phyloP scores from a whole-genome alignment of 2,113 vertebrate genomes.

The Gnathonemus echidnorhynchus region DNA sequence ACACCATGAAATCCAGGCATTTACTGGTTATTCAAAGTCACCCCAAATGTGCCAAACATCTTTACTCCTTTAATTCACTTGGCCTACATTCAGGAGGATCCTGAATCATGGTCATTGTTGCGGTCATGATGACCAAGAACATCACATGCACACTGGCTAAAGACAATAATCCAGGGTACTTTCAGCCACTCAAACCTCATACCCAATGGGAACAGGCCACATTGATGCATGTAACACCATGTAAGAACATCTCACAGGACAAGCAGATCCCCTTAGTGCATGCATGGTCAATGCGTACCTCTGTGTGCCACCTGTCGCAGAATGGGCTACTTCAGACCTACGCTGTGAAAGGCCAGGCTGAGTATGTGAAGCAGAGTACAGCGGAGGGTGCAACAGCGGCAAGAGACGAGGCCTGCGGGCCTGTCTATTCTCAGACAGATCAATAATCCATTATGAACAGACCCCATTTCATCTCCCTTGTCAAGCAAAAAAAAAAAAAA shows the following conservation, averaged over 20 bases:
- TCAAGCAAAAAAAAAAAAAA: constrained; percentile 18
- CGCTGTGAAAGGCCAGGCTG: constrained; percentile 42
- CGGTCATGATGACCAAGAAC: constrained; percentile 24
- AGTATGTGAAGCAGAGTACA: constrained; percentile 48
- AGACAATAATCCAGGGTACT: background rate
- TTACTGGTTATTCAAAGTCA: background rate
- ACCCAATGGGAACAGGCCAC: background rate
- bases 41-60: background rate
- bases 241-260: background rate
- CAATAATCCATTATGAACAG: constrained; percentile 93
- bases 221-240: background rate
- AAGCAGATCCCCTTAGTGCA: background rate
- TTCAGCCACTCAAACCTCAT: background rate
- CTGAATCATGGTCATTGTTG: constrained; percentile 25
- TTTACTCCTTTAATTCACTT: background rate
- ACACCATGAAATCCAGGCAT: constrained; percentile 32
- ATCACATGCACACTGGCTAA: background rate
- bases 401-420: constrained; percentile 50
- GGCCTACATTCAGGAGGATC: constrained; percentile 33
- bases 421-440: constrained; percentile 73
- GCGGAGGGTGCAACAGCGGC: constrained; percentile 45
- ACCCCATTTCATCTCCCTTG: constrained; percentile 62
- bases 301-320: background rate
- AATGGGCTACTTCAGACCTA: constrained; percentile 29
- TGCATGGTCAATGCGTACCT: background rate